Conservation (phyloP, 2,888 invertebrate species). For the Dicranocentrus wangi region DNA sequence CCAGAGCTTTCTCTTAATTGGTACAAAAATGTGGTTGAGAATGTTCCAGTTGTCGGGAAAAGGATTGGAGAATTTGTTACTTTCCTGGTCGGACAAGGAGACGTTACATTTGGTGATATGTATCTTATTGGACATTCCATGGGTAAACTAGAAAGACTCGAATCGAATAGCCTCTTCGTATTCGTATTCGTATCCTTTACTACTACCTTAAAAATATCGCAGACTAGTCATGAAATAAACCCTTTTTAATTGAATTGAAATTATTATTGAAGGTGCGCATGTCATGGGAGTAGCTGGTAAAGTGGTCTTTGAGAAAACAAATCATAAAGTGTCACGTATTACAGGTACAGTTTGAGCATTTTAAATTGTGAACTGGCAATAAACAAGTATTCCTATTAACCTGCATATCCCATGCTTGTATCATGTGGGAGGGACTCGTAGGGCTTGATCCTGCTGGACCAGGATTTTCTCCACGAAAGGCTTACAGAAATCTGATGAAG, state of each 20-base stretch:
- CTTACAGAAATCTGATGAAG: constrained; percentile 15
- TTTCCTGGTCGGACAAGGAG: neutral
- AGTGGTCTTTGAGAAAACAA: neutral
- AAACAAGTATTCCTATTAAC: too few relatives aligned
- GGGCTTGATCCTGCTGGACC: neutral
- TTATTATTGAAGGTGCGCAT: constrained; percentile 19
- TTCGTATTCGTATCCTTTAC: too few relatives aligned
- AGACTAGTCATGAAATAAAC: neutral
- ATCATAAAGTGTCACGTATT: constrained; percentile 26
- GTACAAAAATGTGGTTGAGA: neutral
- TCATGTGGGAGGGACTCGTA: too few relatives aligned
- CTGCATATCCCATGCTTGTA: too few relatives aligned
- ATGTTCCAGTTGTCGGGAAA: constrained; percentile 43
- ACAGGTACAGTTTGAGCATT: too few relatives aligned
- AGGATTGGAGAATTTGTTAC: constrained; percentile 24
- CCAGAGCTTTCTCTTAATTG: neutral
- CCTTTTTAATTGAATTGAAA: neutral
- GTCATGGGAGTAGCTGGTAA: constrained; percentile 30
- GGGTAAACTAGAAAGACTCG: neutral
- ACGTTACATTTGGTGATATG: neutral
- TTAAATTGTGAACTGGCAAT: too few relatives aligned
- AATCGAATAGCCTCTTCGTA: too few relatives aligned
- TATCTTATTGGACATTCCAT: constrained; percentile 40
- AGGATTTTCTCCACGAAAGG: constrained; percentile 15
- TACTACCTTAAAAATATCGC: too few relatives aligned